A percentile compares a stretch with the other conserved stretches of the same genome.
These are phyloP conservation scores for Uloborus plumipes DNA, from an alignment of 2,888 invertebrate species.

Conservation along the genomic window DNA sequence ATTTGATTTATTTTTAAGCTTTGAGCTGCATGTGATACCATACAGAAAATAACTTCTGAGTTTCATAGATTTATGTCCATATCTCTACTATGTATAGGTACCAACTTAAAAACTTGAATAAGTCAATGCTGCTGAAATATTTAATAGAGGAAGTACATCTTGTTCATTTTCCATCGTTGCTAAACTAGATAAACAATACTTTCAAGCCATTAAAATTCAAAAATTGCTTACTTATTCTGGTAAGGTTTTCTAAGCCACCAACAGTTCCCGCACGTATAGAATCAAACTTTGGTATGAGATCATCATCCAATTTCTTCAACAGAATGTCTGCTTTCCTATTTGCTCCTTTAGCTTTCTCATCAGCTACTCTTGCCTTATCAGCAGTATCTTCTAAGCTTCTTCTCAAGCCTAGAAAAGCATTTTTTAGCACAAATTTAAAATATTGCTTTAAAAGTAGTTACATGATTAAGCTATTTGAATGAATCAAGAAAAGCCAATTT, in stretches of 20 bases:
- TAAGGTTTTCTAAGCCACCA: slow-evolving; percentile 66
- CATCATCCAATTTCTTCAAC: slow-evolving; percentile 47
- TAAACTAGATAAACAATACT: not conserved
- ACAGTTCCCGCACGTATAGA: slow-evolving; percentile 64
- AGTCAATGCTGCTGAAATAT: not conserved
- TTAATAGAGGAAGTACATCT: not conserved
- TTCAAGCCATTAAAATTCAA: not conserved
- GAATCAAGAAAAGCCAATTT: too few relatives aligned
- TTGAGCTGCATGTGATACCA: too few relatives aligned
- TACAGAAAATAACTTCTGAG: too few relatives aligned
- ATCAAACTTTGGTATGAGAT: slow-evolving; percentile 62
- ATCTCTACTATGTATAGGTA: too few relatives aligned
- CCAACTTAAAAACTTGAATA: too few relatives aligned
- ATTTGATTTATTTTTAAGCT: too few relatives aligned
- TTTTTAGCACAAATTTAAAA: too few relatives aligned
- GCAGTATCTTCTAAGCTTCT: slow-evolving; percentile 22
- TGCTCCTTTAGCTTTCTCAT: slow-evolving; percentile 46
- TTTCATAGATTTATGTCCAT: too few relatives aligned
- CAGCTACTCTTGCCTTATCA: slow-evolving; percentile 23
- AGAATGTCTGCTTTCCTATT: slow-evolving; percentile 61
- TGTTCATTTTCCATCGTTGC: not conserved
- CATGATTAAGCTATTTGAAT: too few relatives aligned
- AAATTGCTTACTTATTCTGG: slow-evolving; percentile 59
- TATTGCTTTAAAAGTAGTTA: too few relatives aligned
- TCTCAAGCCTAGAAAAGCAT: not conserved